These are phyloP conservation scores for Crotophaga sulcirostris DNA, from an alignment of 2,113 vertebrate genomes.

Conservation along the genomic window DNA sequence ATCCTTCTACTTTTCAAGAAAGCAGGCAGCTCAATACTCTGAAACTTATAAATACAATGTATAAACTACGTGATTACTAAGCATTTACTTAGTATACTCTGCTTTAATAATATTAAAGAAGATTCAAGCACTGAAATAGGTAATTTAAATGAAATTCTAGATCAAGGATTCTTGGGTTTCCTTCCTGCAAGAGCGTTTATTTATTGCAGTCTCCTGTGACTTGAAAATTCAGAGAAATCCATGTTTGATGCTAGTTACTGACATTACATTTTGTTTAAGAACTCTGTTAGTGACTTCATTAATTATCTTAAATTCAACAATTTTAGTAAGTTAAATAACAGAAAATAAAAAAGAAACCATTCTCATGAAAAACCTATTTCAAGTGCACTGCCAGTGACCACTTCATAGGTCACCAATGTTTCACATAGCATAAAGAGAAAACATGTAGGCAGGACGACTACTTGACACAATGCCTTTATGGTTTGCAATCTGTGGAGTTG, in stretches of 20 bases:
- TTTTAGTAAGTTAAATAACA: neutral
- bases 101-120: neutral
- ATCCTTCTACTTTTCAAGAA: neutral
- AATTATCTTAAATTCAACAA: neutral
- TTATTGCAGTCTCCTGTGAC: neutral
- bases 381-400: neutral
- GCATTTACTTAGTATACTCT: neutral
- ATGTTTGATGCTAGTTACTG: neutral
- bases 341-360: neutral
- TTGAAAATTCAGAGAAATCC: neutral
- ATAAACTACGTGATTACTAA: neutral
- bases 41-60: neutral
- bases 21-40: neutral
- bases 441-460: neutral
- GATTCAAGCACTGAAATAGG: neutral
- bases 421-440: neutral
- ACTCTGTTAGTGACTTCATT: neutral
- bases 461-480: constrained; percentile 30
- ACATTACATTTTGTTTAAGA: neutral
- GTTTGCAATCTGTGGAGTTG: neutral
- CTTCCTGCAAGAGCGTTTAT: neutral
- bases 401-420: neutral
- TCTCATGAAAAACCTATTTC: neutral
- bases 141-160: neutral
- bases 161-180: neutral